Conservation (phyloP, 2,113 vertebrate species). For the Amblyopsis rosae region DNA sequence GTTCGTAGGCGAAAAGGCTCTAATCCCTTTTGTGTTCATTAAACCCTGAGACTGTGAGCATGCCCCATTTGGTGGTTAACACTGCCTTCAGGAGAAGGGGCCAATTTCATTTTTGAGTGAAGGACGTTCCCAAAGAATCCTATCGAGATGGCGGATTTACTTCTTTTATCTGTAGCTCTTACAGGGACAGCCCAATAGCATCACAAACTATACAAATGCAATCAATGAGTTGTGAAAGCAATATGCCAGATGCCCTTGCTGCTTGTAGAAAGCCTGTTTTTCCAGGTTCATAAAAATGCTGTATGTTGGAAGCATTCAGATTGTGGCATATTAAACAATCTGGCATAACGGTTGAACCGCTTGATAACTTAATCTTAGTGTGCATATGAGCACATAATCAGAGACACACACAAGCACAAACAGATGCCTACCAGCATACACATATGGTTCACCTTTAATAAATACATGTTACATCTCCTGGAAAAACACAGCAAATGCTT, state of each 20-base stretch:
- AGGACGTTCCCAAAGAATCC: background rate
- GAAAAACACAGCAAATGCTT: too few species aligned
- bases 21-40: conserved; percentile 48
- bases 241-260: background rate
- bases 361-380: conserved; percentile 32
- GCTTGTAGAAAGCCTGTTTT: background rate
- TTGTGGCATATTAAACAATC: conserved; percentile 26
- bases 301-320: conserved; percentile 14
- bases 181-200: background rate
- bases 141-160: conserved; percentile 15
- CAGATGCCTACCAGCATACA: background rate
- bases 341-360: conserved; percentile 8
- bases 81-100: background rate
- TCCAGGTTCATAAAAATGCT: background rate
- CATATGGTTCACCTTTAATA: too few species aligned
- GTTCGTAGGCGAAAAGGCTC: conserved; percentile 1
- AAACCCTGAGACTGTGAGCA: conserved; percentile 2
- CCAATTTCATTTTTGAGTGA: background rate
- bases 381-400: background rate
- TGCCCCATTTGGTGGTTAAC: conserved; percentile 9
- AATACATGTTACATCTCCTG: too few species aligned
- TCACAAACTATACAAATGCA: conserved; percentile 7
- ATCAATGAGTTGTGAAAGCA: background rate
- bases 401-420: conserved; percentile 24
- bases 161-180: background rate